These are phyloP conservation scores for Falco novaeseelandiae DNA, from an alignment of 2,797 vertebrate species.

Conservation along the genomic window DNA sequence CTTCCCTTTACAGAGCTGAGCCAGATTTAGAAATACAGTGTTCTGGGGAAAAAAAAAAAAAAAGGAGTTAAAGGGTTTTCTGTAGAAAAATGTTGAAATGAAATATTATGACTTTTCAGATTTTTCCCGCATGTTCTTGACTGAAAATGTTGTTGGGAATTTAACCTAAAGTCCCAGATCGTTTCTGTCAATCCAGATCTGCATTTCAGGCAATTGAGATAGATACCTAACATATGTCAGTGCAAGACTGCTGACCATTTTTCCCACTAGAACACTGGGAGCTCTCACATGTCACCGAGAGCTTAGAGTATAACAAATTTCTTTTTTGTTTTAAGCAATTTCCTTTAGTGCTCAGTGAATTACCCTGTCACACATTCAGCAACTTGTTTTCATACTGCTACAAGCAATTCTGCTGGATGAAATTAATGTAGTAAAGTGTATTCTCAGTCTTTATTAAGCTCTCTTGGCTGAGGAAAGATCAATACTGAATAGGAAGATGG, in stretches of 20 bases:
- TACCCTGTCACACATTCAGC: conserved; percentile 12
- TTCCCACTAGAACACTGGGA: conserved; percentile 5
- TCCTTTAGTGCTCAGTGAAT: conserved; percentile 34
- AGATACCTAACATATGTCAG: not conserved
- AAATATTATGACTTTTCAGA: not conserved
- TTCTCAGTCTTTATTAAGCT: conserved; percentile 10
- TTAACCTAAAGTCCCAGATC: not conserved
- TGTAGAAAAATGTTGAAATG: not conserved
- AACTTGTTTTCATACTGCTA: conserved; percentile 30
- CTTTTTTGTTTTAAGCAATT: conserved; percentile 54
- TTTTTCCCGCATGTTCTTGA: not conserved
- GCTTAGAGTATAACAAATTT: conserved; percentile 26
- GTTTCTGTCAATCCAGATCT: not conserved
- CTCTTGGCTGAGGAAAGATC: not conserved
- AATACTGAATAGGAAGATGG: not conserved
- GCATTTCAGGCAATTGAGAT: not conserved
- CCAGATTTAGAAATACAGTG: fast-evolving
- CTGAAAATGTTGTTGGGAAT: not conserved
- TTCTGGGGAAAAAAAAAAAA: not conserved
- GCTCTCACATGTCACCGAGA: not conserved
- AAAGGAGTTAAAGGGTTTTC: fast-evolving
- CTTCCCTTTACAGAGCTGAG: not conserved
- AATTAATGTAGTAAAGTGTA: not conserved
- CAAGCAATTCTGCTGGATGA: not conserved
- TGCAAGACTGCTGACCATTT: not conserved